phyloP scores from a whole-genome alignment of 1,140 invertebrate genomes.

The Megalonaias nervosa region DNA sequence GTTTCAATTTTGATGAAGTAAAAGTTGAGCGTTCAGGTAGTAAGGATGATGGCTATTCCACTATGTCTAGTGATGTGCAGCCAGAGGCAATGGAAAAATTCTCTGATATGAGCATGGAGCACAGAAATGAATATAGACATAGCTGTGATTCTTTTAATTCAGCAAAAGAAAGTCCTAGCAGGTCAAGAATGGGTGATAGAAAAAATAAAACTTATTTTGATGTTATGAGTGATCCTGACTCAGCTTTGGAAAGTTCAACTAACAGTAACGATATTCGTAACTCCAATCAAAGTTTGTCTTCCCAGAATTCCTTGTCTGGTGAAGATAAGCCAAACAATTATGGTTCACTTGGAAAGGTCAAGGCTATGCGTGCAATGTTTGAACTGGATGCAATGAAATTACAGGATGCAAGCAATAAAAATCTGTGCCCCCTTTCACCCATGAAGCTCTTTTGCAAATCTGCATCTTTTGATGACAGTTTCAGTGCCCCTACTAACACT shows the following conservation, averaged over 20 bases:
- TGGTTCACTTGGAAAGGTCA: conserved; percentile 48
- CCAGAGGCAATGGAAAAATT: conserved; percentile 61
- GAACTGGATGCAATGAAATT: conserved; percentile 50
- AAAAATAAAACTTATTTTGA: conserved; percentile 7
- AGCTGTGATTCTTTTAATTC: conserved; percentile 3
- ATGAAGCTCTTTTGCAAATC: conserved; percentile 27
- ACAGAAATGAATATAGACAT: background rate
- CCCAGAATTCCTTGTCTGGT: conserved; percentile 42
- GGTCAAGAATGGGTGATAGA: background rate
- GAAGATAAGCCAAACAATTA: conserved; percentile 27
- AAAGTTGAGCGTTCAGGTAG: conserved; percentile 76
- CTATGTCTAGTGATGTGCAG: conserved; percentile 90
- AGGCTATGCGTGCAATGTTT: conserved; percentile 54
- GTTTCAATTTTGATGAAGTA: conserved; percentile 29
- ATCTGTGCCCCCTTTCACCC: too few relatives aligned
- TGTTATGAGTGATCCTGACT: conserved; percentile 39
- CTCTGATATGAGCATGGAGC: conserved; percentile 11
- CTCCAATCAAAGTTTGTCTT: conserved; percentile 51
- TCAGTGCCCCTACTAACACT: too few relatives aligned
- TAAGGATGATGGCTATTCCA: conserved; percentile 89
- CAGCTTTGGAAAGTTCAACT: conserved; percentile 51
- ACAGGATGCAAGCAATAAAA: background rate
- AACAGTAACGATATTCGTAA: conserved; percentile 48
- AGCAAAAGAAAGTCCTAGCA: conserved; percentile 1
- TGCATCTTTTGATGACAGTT: conserved; percentile 25